Percentiles rank a stretch among this genome's conserved stretches.
Evolutionary conservation across 2,888 invertebrate species (phyloP).

Genomic region (Andrena bucephala): DNA sequence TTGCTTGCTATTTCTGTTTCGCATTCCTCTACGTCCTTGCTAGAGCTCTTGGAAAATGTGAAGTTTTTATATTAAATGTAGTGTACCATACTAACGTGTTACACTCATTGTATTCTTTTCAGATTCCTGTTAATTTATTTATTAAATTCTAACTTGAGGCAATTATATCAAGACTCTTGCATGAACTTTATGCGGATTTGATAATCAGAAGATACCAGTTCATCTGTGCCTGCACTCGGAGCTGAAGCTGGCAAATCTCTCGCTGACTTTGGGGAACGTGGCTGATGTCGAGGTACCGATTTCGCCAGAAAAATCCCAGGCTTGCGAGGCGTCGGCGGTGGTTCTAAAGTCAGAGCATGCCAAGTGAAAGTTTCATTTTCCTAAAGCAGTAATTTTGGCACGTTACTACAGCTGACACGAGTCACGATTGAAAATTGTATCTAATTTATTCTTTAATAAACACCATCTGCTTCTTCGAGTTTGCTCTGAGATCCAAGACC

Average conservation of each 20-base stretch:
- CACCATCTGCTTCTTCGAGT: slow-evolving; percentile 67
- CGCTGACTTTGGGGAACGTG: slow-evolving; percentile 10
- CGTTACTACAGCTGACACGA: background rate
- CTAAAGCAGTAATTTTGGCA: slow-evolving; percentile 54
- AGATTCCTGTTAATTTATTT: background rate
- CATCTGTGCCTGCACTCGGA: slow-evolving; percentile 35
- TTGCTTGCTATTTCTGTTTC: slow-evolving; percentile 34
- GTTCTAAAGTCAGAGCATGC: slow-evolving; percentile 81
- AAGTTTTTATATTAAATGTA: background rate
- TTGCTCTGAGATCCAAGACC: slow-evolving; percentile 83
- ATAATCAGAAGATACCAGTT: slow-evolving; percentile 42
- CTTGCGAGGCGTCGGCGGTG: slow-evolving; percentile 76
- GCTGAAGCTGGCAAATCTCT: slow-evolving; percentile 21
- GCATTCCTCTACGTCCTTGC: slow-evolving; percentile 21
- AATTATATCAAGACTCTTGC: background rate
- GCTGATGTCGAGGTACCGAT: slow-evolving; percentile 53
- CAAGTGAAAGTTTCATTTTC: slow-evolving; percentile 83
- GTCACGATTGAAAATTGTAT: background rate
- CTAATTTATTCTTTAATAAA: background rate
- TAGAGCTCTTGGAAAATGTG: slow-evolving; percentile 37
- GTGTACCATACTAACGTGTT: background rate
- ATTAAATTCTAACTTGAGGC: background rate
- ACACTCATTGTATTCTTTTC: background rate
- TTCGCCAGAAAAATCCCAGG: slow-evolving; percentile 71
- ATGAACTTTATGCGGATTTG: background rate